Percentiles rank a stretch among this genome's conserved stretches.
Conservation (phyloP, 2,888 invertebrate genomes). For the Autographa pulchrina region DNA sequence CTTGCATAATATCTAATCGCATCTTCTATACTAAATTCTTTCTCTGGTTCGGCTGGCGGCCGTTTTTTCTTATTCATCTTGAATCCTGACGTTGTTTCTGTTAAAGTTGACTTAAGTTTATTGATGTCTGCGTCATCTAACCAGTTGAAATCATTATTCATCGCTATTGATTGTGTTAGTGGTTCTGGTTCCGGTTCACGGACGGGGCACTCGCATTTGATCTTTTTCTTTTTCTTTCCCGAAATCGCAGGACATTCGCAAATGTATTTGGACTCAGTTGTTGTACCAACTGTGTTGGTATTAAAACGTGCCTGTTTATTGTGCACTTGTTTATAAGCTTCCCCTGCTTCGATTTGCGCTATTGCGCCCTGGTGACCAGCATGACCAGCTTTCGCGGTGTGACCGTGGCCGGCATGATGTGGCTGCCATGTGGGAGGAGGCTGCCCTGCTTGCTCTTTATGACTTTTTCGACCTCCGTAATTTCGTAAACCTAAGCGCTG, state of each 20-base stretch:
- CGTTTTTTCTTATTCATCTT: conserved; percentile 60
- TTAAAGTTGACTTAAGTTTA: conserved; percentile 66
- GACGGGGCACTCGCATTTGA: conserved; percentile 61
- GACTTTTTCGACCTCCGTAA: not conserved
- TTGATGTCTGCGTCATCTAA: conserved; percentile 30
- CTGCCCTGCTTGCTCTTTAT: too few relatives aligned
- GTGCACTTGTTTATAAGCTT: conserved; percentile 16
- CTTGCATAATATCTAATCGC: conserved; percentile 71
- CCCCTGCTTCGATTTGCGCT: conserved; percentile 10
- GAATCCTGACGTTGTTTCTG: conserved; percentile 73
- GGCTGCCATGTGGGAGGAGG: too few relatives aligned
- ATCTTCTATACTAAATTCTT: conserved; percentile 28
- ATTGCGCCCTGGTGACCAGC: not conserved
- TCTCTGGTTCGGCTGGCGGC: not conserved
- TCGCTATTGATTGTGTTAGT: too few relatives aligned
- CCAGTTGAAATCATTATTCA: not conserved
- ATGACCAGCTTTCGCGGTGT: too few relatives aligned
- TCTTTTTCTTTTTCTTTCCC: conserved; percentile 50
- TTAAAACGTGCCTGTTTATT: conserved; percentile 18
- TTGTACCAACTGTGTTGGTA: conserved; percentile 26
- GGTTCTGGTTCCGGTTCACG: conserved; percentile 20
- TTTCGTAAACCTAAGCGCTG: not conserved
- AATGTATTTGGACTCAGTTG: conserved; percentile 17
- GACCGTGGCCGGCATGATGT: too few relatives aligned
- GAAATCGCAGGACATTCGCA: conserved; percentile 18